These are phyloP conservation scores for Tachycineta bicolor DNA, from an alignment of 2,113 vertebrate genomes.

Conservation along the genomic window DNA sequence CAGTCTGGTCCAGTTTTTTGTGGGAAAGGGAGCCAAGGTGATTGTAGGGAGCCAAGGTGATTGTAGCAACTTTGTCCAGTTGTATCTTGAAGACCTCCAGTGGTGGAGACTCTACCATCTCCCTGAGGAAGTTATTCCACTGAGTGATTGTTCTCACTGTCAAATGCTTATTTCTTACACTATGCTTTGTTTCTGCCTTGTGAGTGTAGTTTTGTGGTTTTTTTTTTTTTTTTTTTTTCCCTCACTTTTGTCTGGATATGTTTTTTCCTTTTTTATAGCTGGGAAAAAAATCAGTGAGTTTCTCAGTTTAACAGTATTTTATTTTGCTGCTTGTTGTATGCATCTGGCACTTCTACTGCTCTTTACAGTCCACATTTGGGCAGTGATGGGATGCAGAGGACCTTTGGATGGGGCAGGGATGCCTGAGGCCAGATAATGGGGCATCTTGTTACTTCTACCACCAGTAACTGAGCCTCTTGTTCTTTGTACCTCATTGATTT, in stretches of 20 bases:
- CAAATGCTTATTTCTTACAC: not conserved
- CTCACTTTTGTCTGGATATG: not conserved
- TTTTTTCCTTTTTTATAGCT: not conserved
- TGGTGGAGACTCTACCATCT: not conserved
- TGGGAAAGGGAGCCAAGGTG: not conserved
- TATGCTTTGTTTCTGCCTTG: not conserved
- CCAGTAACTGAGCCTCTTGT: not conserved
- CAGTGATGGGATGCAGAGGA: not conserved
- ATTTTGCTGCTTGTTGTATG: not conserved
- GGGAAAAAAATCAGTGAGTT: accelerated
- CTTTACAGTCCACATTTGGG: not conserved
- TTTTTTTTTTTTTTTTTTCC: not conserved
- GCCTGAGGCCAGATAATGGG: not conserved
- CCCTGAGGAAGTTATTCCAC: not conserved
- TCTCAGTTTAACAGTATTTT: not conserved
- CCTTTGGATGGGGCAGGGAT: not conserved
- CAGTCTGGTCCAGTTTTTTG: not conserved
- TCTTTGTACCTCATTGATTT: not conserved
- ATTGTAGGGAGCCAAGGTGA: not conserved
- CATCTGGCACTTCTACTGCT: not conserved
- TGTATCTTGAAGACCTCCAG: not conserved
- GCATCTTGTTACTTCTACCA: not conserved
- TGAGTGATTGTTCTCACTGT: not conserved
- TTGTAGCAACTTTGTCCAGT: not conserved
- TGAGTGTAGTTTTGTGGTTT: not conserved